Evolutionary conservation across 2,888 invertebrate species (phyloP).

Genomic region (Aphodius granarius): DNA sequence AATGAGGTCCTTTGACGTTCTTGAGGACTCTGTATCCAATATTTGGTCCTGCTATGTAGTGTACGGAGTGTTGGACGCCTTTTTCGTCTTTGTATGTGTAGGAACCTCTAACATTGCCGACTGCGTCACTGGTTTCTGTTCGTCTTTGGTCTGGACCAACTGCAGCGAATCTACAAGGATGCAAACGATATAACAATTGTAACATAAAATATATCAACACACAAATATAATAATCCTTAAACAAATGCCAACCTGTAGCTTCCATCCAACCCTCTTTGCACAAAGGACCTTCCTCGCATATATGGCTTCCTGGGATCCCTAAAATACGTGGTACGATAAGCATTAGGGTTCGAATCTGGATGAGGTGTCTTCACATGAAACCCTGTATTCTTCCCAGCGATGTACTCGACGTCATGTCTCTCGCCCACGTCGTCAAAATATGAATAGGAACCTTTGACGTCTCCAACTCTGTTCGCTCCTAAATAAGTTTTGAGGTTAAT

Average conservation of each 20-base stretch:
- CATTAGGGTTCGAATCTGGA: conserved; percentile 68
- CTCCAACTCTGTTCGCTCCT: conserved; percentile 48
- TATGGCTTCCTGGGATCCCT: conserved; percentile 64
- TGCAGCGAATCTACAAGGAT: conserved; percentile 64
- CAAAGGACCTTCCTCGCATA: conserved; percentile 70
- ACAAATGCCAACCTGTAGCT: conserved; percentile 63
- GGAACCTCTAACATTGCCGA: conserved; percentile 73
- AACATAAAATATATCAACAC: neutral
- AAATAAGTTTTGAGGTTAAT: conserved; percentile 9
- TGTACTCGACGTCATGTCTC: conserved; percentile 73
- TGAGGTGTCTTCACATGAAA: conserved; percentile 73
- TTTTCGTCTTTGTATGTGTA: conserved; percentile 80
- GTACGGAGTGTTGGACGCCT: conserved; percentile 74
- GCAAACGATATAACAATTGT: neutral
- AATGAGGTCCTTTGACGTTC: conserved; percentile 68
- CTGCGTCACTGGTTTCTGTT: conserved; percentile 72
- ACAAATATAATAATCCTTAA: neutral
- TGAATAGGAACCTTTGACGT: conserved; percentile 65
- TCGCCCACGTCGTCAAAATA: conserved; percentile 77
- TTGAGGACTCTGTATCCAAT: conserved; percentile 77
- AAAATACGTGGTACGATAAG: conserved; percentile 65
- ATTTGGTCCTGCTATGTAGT: conserved; percentile 78
- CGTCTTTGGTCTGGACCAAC: conserved; percentile 77
- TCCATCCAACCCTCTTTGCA: conserved; percentile 72
- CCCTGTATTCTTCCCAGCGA: conserved; percentile 74